Percentiles rank a stretch among this genome's conserved stretches.
Evolutionary conservation across 2,797 vertebrate genomes (phyloP).

Genomic region (Pagetopsis macropterus): DNA sequence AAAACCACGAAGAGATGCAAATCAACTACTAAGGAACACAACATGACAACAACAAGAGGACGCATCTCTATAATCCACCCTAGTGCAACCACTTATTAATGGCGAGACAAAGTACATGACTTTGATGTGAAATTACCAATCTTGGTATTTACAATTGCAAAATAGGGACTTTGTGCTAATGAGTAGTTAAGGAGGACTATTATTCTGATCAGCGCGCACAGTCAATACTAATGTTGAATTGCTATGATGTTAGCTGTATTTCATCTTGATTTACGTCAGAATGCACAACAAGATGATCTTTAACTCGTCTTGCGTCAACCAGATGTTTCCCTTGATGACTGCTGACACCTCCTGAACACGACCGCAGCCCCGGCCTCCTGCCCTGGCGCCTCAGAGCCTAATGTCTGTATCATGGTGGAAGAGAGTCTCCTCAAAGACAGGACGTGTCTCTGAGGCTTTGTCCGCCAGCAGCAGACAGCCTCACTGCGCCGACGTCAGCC

Average conservation of each 20-base stretch:
- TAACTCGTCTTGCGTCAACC: not conserved
- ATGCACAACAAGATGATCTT: constrained; percentile 3
- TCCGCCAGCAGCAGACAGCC: constrained; percentile 53
- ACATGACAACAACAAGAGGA: too few relatives aligned
- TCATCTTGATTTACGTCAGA: not conserved
- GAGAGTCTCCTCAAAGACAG: constrained; percentile 57
- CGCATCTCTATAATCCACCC: too few relatives aligned
- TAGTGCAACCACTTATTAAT: constrained; percentile 42
- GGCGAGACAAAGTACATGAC: constrained; percentile 33
- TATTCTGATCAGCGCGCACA: constrained; percentile 50
- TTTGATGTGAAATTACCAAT: constrained; percentile 21
- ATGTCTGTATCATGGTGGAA: constrained; percentile 45
- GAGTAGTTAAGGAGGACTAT: constrained; percentile 56
- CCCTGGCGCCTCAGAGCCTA: constrained; percentile 27
- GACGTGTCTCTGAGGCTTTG: constrained; percentile 48
- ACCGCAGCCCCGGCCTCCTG: constrained; percentile 4
- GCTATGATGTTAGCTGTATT: not conserved
- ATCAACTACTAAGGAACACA: too few relatives aligned
- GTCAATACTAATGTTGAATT: constrained; percentile 28
- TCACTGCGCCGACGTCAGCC: constrained; percentile 60
- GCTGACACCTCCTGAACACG: constrained; percentile 9
- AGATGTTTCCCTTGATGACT: constrained; percentile 20
- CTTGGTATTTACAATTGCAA: constrained; percentile 52
- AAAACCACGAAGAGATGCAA: too few relatives aligned
- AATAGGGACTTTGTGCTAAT: constrained; percentile 49